A percentile compares a stretch with the other conserved stretches of the same genome.
Conservation (phyloP, 2,113 vertebrate genomes). For the Tamias sibiricus region DNA sequence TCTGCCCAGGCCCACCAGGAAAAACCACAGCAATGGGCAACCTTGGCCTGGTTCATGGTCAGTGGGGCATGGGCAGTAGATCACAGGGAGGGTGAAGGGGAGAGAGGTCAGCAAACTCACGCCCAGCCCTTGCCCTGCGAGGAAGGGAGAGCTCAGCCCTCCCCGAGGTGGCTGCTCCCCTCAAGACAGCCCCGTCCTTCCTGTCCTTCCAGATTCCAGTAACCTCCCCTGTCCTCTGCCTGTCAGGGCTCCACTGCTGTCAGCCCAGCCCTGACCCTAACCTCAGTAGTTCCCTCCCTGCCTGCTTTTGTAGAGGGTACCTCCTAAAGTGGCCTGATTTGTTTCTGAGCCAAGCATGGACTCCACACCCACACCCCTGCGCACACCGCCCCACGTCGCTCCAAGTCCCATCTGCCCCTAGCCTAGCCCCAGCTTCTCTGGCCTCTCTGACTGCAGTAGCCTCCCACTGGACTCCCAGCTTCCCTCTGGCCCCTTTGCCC, state of each 20-base stretch:
- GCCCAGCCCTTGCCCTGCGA: not conserved
- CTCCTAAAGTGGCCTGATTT: not conserved
- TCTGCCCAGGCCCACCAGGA: not conserved
- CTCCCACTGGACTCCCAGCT: not conserved
- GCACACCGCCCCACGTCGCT: not conserved
- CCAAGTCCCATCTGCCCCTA: rapidly evolving
- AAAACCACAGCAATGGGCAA: not conserved
- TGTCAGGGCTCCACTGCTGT: not conserved
- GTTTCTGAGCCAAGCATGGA: not conserved
- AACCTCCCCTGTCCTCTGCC: not conserved
- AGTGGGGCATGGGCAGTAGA: not conserved
- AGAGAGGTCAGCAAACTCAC: not conserved
- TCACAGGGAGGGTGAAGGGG: not conserved
- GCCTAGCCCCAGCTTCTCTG: not conserved
- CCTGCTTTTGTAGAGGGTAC: not conserved
- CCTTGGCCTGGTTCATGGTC: not conserved
- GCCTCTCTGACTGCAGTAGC: not conserved
- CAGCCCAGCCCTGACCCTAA: not conserved
- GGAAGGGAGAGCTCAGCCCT: not conserved
- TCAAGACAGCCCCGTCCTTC: not conserved
- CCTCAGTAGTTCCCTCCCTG: not conserved
- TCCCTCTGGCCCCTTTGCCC: not conserved
- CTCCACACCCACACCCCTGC: too few species aligned
- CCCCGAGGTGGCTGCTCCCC: not conserved
- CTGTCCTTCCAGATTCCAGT: not conserved